A percentile compares a stretch with the other conserved stretches of the same genome.
Evolutionary conservation across 2,797 vertebrate genomes (phyloP).

Genomic region (Artibeus lituratus): DNA sequence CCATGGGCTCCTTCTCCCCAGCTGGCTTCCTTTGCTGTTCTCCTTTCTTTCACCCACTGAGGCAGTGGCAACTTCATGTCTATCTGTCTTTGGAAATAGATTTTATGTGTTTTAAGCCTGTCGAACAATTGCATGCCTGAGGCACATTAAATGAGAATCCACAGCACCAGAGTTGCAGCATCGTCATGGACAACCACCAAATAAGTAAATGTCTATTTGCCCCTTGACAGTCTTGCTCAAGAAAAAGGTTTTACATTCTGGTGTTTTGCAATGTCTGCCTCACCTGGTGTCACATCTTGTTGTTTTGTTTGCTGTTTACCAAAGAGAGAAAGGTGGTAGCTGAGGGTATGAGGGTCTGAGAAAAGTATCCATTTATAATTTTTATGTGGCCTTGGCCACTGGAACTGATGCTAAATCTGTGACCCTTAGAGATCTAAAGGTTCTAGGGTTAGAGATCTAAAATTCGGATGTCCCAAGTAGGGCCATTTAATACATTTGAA

Average conservation of each 20-base stretch:
- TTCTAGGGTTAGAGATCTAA: not conserved
- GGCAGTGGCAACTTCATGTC: not conserved
- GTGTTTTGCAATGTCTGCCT: not conserved
- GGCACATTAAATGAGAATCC: conserved; percentile 3
- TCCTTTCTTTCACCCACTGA: not conserved
- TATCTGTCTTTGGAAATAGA: conserved; percentile 1
- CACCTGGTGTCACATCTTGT: not conserved
- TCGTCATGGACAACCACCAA: rapidly evolving
- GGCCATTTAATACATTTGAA: not conserved
- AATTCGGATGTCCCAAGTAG: not conserved
- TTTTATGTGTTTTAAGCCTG: conserved; percentile 29
- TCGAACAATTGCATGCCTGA: not conserved
- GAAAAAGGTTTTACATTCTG: not conserved
- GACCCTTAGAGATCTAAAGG: too few species aligned
- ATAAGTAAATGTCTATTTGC: conserved; percentile 1
- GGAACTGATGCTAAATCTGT: not conserved
- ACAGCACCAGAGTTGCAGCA: not conserved
- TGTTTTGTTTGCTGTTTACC: not conserved
- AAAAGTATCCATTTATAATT: not conserved
- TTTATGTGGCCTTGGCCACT: not conserved
- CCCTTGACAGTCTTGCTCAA: not conserved
- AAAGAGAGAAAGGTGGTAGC: not conserved
- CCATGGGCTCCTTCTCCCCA: rapidly evolving
- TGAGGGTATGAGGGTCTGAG: not conserved
- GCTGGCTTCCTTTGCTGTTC: not conserved